Evolutionary conservation across 1,140 invertebrate species (phyloP).

Genomic region (Probaryconus sp.): DNA sequence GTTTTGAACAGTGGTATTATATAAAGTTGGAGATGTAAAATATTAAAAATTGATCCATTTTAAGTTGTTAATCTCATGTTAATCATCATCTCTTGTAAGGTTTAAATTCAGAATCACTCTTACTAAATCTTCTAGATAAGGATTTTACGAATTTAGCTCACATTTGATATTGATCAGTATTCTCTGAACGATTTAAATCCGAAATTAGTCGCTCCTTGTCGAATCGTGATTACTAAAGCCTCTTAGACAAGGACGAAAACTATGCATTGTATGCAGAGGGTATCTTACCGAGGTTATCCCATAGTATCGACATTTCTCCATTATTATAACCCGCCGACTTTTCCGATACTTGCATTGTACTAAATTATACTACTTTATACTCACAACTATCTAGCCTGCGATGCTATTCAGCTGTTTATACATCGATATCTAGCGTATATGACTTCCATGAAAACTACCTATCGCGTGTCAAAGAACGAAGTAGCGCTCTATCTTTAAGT

Average conservation of each 20-base stretch:
- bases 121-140: slow-evolving; percentile 37
- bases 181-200: slow-evolving; percentile 21
- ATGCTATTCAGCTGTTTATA: slow-evolving; percentile 16
- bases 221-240: slow-evolving; percentile 27
- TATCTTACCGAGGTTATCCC: slow-evolving; percentile 32
- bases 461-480: slow-evolving; percentile 21
- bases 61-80: slow-evolving; percentile 7
- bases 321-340: slow-evolving; percentile 65
- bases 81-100: slow-evolving; percentile 13
- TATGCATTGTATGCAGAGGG: slow-evolving; percentile 10
- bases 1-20: no score
- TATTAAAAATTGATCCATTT: neutral
- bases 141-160: slow-evolving; percentile 35
- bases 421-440: slow-evolving; percentile 12
- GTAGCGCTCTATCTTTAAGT: slow-evolving; percentile 18
- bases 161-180: slow-evolving; percentile 30
- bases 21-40: no score
- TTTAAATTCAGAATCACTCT: slow-evolving; percentile 27
- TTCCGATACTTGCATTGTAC: slow-evolving; percentile 68
- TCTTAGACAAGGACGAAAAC: slow-evolving; percentile 9
- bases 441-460: slow-evolving; percentile 14
- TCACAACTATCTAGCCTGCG: slow-evolving; percentile 9
- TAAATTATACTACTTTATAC: slow-evolving; percentile 67
- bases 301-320: slow-evolving; percentile 44
- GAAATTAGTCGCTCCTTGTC: slow-evolving; percentile 32